A percentile compares a stretch with the other conserved stretches of the same genome.
These are phyloP conservation scores for Isotomurus palustris DNA, from an alignment of 2,888 invertebrate species.

Conservation along the genomic window DNA sequence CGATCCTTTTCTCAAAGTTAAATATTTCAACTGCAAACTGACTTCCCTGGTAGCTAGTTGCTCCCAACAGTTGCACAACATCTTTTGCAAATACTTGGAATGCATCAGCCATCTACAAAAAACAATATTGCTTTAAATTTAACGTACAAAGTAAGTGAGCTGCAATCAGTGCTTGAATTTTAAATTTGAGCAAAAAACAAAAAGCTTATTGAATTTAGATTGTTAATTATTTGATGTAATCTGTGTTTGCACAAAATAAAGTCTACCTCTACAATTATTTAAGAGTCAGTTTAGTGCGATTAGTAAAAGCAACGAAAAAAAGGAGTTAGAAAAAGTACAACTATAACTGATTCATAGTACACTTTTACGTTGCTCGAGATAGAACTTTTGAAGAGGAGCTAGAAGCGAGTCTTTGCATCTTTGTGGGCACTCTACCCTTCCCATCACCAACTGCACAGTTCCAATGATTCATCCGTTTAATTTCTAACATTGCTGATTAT, in stretches of 20 bases:
- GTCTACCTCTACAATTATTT: too few relatives aligned
- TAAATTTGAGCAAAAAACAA: too few relatives aligned
- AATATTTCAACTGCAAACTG: conserved; percentile 56
- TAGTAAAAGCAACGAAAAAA: not conserved
- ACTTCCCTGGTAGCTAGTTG: conserved; percentile 51
- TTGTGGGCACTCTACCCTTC: conserved; percentile 27
- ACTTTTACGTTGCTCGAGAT: conserved; percentile 44
- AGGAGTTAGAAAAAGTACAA: not conserved
- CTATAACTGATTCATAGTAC: conserved; percentile 25
- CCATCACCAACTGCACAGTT: conserved; percentile 33
- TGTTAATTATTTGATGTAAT: too few relatives aligned
- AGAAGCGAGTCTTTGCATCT: conserved; percentile 33
- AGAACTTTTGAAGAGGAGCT: conserved; percentile 37
- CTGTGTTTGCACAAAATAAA: too few relatives aligned
- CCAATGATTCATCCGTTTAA: not conserved
- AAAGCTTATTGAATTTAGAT: too few relatives aligned
- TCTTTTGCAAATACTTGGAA: conserved; percentile 56
- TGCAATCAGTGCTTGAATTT: too few relatives aligned
- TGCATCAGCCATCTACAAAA: conserved; percentile 52
- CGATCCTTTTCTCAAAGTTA: conserved; percentile 57
- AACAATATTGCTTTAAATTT: too few relatives aligned
- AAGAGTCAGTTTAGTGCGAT: not conserved
- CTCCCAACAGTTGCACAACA: conserved; percentile 52
- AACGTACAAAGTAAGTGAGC: too few relatives aligned
- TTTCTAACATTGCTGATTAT: too few relatives aligned